A percentile compares a stretch with the other conserved stretches of the same genome.
phyloP scores from a whole-genome alignment of 1,140 invertebrate species.

The Holotrichia oblita region DNA sequence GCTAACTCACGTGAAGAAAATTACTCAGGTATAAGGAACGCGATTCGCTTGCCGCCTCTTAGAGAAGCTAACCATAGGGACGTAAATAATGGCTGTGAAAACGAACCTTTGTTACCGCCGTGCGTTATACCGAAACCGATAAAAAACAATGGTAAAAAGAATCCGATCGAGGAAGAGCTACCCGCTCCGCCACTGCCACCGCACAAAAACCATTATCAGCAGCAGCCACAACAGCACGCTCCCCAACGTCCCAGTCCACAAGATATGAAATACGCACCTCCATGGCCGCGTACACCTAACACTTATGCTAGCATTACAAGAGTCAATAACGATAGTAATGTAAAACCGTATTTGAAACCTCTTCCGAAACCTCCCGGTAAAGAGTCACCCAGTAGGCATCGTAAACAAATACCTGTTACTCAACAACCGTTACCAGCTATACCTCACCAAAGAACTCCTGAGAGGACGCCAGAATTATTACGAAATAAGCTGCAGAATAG shows the following conservation, averaged over 20 bases:
- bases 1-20: conserved; percentile 54
- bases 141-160: conserved; percentile 47
- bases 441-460: conserved; percentile 54
- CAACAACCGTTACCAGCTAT: conserved; percentile 50
- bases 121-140: conserved; percentile 45
- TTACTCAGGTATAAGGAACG: conserved; percentile 54
- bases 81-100: conserved; percentile 67
- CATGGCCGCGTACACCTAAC: conserved; percentile 67
- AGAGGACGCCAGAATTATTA: conserved; percentile 51
- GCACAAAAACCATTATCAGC: conserved; percentile 62
- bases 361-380: conserved; percentile 66
- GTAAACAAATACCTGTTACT: conserved; percentile 51
- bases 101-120: conserved; percentile 72
- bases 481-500: conserved; percentile 54
- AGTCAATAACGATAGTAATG: conserved; percentile 43
- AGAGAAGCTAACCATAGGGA: conserved; percentile 54
- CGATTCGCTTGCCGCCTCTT: conserved; percentile 55
- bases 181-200: conserved; percentile 66
- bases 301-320: conserved; percentile 58
- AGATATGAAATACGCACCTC: conserved; percentile 62
- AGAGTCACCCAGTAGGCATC: conserved; percentile 56
- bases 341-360: conserved; percentile 68
- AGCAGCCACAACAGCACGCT: conserved; percentile 56
- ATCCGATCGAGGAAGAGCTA: conserved; percentile 63
- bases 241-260: conserved; percentile 48